A percentile compares a stretch with the other conserved stretches of the same genome.
Conservation (phyloP, 2,797 vertebrate genomes). For the Adelosebastes latens region DNA sequence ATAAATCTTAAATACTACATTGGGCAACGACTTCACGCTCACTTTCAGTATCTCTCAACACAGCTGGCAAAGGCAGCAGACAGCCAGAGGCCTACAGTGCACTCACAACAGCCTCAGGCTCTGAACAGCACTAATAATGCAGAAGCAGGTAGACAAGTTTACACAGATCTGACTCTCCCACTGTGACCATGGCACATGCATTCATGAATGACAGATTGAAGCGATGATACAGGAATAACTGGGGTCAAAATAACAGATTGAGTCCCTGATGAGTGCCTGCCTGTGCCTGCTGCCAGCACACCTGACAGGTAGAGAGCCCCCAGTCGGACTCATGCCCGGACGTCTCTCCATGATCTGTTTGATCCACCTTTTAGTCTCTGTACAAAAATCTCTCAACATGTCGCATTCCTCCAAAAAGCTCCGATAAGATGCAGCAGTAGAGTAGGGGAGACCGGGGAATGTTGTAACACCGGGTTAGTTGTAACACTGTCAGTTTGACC, state of each 20-base stretch:
- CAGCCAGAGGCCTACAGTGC: background rate
- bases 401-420: background rate
- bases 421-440: background rate
- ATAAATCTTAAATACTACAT: background rate
- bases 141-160: slow-evolving; percentile 4
- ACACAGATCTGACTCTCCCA: slow-evolving; percentile 28
- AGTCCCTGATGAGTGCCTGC: slow-evolving; percentile 15
- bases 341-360: background rate
- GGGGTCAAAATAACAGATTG: background rate
- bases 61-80: background rate
- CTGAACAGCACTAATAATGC: background rate
- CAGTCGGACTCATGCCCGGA: background rate
- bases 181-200: background rate
- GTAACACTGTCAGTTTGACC: too few relatives aligned
- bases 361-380: background rate
- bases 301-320: slow-evolving; percentile 8
- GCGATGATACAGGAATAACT: slow-evolving; percentile 12
- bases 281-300: slow-evolving; percentile 21
- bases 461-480: rapidly evolving
- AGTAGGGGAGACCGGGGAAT: background rate
- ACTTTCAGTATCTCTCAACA: background rate
- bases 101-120: background rate
- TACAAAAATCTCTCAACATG: background rate
- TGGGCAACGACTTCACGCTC: background rate
- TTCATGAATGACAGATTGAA: slow-evolving; percentile 8